A percentile compares a stretch with the other conserved stretches of the same genome.
Evolutionary conservation across 2,113 vertebrate species (phyloP).

Genomic region (Malurus cyaneus): DNA sequence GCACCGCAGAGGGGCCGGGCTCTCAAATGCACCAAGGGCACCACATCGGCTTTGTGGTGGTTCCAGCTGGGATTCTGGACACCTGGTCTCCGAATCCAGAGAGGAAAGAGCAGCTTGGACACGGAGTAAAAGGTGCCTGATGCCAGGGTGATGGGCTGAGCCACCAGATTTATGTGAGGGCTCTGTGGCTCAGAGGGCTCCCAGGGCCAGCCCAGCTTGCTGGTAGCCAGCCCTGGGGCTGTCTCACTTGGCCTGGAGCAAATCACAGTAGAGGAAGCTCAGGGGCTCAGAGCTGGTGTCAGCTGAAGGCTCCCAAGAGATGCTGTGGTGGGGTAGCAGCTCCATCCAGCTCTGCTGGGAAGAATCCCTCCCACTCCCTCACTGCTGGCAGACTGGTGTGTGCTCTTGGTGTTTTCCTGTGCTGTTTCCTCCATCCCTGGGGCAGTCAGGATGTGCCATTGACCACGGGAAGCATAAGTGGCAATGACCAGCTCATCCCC

Average conservation of each 20-base stretch:
- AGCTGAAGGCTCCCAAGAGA: not conserved
- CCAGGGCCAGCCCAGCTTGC: not conserved
- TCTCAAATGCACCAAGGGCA: not conserved
- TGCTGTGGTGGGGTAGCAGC: not conserved
- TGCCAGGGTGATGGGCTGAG: not conserved
- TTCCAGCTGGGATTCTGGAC: not conserved
- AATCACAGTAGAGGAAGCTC: not conserved
- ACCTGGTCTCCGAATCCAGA: not conserved
- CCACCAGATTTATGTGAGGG: not conserved
- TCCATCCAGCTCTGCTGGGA: not conserved
- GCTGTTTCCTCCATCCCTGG: not conserved
- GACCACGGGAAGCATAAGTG: not conserved
- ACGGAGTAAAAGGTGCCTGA: fast-evolving
- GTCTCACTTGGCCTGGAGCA: not conserved
- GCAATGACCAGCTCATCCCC: not conserved
- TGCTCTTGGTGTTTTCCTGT: not conserved
- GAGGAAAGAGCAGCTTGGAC: not conserved
- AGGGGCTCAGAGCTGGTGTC: not conserved
- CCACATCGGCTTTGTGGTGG: fast-evolving
- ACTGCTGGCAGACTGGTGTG: not conserved
- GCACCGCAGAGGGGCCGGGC: not conserved
- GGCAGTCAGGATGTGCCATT: not conserved
- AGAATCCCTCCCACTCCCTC: not conserved
- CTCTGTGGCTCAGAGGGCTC: not conserved
- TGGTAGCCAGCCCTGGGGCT: not conserved